A percentile compares a stretch with the other conserved stretches of the same genome.
Evolutionary conservation across 2,888 invertebrate species (phyloP).

Genomic region (Luperina nickerlii): DNA sequence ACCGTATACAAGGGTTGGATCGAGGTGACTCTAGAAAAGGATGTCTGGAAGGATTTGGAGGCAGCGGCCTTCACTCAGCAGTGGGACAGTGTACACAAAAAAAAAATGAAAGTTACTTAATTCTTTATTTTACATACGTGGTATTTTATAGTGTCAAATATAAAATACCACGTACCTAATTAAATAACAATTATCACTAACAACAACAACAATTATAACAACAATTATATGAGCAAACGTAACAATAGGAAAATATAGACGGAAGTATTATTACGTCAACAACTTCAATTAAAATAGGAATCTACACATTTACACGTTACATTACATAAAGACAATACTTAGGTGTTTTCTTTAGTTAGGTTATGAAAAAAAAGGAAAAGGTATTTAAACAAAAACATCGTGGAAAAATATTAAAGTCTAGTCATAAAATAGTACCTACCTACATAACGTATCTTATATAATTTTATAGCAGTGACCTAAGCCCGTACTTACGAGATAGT

Average conservation of each 20-base stretch:
- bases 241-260: slow-evolving; percentile 22
- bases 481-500: too few relatives aligned
- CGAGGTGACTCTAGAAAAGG: background rate
- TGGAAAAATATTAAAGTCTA: background rate
- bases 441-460: too few relatives aligned
- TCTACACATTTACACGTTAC: slow-evolving; percentile 4
- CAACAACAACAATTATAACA: background rate
- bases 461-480: too few relatives aligned
- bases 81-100: background rate
- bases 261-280: slow-evolving; percentile 15
- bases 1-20: background rate
- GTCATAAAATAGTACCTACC: too few relatives aligned
- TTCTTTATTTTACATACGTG: slow-evolving; percentile 8
- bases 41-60: background rate
- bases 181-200: slow-evolving; percentile 21
- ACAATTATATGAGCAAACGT: background rate
- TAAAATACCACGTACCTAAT: slow-evolving; percentile 7
- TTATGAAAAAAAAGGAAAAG: background rate
- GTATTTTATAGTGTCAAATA: background rate
- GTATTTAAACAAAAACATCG: too few relatives aligned
- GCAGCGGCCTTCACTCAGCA: background rate
- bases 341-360: slow-evolving; percentile 1
- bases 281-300: background rate
- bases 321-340: slow-evolving; percentile 36
- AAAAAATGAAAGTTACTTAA: background rate